phyloP scores from a whole-genome alignment of 2,797 vertebrate species.

The Rhabdomys pumilio region DNA sequence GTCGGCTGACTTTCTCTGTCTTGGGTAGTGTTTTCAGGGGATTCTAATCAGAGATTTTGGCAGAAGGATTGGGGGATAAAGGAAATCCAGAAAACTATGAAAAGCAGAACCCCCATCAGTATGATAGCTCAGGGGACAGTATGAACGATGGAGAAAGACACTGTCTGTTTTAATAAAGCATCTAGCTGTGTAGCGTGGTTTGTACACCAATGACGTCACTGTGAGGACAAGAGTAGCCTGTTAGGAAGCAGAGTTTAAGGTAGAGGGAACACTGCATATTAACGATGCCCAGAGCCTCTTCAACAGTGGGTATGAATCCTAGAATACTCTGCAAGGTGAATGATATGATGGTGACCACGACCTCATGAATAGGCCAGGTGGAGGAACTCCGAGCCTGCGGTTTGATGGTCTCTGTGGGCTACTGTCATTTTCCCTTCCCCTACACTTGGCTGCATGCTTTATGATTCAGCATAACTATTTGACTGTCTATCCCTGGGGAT shows the following conservation, averaged over 20 bases:
- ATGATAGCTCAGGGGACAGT: neutral
- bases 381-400: neutral
- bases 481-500: slow-evolving; percentile 29
- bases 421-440: fast-evolving
- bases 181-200: neutral
- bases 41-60: neutral
- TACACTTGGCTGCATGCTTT: neutral
- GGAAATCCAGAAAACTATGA: neutral
- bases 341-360: neutral
- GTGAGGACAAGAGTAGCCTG: neutral
- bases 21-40: neutral
- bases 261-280: neutral
- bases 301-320: neutral
- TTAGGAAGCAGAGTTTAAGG: neutral
- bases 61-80: neutral
- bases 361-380: fast-evolving
- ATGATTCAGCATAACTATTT: neutral
- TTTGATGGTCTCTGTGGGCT: fast-evolving
- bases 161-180: neutral
- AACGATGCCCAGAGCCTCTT: neutral
- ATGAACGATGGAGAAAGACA: neutral
- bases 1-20: neutral
- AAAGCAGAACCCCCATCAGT: neutral
- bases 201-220: neutral
- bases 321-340: neutral